phyloP scores from a whole-genome alignment of 2,113 vertebrate species.

The Chelonoidis abingdonii region DNA sequence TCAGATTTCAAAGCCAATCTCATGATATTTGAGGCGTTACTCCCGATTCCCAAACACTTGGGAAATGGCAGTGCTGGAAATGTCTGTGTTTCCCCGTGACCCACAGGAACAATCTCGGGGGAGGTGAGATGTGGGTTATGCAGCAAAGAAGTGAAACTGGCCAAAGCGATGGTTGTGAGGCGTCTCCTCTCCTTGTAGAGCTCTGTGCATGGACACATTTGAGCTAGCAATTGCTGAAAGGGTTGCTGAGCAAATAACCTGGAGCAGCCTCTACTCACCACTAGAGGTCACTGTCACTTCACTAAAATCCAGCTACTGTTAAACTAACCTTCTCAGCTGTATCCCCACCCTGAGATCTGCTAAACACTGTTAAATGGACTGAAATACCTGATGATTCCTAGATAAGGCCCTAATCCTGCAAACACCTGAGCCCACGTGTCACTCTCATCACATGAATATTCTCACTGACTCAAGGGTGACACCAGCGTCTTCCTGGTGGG shows the following conservation, averaged over 20 bases:
- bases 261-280: too few relatives aligned
- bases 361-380: background rate
- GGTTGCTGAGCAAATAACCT: too few relatives aligned
- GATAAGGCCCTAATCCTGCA: background rate
- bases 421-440: background rate
- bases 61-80: background rate
- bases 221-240: too few relatives aligned
- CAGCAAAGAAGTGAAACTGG: background rate
- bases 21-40: background rate
- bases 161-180: background rate
- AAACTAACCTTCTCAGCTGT: background rate
- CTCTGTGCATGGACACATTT: too few relatives aligned
- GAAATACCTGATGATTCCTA: background rate
- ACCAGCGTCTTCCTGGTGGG: too few relatives aligned
- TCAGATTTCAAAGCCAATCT: background rate
- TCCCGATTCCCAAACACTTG: background rate
- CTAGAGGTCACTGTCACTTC: too few relatives aligned
- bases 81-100: background rate
- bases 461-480: background rate
- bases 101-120: background rate
- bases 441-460: background rate
- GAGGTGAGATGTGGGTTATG: background rate
- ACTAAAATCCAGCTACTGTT: too few relatives aligned
- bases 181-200: too few relatives aligned
- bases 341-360: background rate